These are phyloP conservation scores for Chesias legatella DNA, from an alignment of 2,888 invertebrate genomes.

Conservation along the genomic window DNA sequence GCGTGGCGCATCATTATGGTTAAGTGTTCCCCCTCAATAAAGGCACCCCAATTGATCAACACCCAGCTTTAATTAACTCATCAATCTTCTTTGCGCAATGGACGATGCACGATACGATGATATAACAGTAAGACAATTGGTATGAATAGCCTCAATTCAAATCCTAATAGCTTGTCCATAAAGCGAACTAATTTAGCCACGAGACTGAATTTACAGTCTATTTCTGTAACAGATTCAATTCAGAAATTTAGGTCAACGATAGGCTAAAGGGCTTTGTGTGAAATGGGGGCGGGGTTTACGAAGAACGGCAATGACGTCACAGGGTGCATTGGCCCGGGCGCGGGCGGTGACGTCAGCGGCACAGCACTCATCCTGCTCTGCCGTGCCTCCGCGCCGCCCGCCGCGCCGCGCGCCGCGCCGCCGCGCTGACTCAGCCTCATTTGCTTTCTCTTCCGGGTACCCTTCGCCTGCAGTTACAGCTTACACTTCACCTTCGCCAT, in stretches of 20 bases:
- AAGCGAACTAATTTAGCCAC: conserved; percentile 1
- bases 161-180: neutral
- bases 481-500: conserved; percentile 12
- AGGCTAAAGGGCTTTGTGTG: conserved; percentile 32
- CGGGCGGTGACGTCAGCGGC: conserved; percentile 43
- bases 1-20: conserved; percentile 27
- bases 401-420: no score
- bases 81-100: neutral
- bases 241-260: conserved; percentile 45
- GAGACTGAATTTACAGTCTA: conserved; percentile 18
- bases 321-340: conserved; percentile 52
- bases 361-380: conserved; percentile 38
- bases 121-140: no score
- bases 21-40: conserved; percentile 24
- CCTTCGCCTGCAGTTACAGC: conserved; percentile 14
- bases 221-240: conserved; percentile 31
- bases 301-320: conserved; percentile 18
- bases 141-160: neutral
- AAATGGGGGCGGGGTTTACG: conserved; percentile 26
- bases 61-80: conserved; percentile 11
- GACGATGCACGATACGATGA: no score
- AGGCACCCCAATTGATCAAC: conserved; percentile 15
- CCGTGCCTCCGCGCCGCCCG: no score
- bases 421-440: conserved; percentile 25
- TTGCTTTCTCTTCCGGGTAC: conserved; percentile 31